Conservation (phyloP, 2,888 invertebrate species). For the Podotricha telesiphe region DNA sequence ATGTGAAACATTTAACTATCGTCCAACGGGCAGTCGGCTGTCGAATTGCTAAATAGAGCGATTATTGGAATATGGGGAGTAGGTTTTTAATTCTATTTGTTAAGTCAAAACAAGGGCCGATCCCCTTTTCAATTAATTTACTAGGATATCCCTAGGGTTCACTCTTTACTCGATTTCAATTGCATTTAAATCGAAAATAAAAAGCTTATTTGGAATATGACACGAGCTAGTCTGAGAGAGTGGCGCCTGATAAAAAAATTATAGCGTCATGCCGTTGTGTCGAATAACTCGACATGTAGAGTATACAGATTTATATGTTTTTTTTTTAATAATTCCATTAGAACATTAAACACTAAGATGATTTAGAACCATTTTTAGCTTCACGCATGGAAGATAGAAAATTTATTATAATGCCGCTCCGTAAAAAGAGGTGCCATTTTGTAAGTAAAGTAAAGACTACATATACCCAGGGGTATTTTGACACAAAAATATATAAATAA, state of each 20-base stretch:
- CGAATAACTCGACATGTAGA: not conserved
- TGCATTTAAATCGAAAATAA: conserved; percentile 57
- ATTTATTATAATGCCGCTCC: no score
- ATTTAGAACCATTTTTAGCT: no score
- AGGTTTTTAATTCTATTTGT: conserved; percentile 75
- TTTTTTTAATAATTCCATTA: no score
- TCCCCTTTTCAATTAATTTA: conserved; percentile 74
- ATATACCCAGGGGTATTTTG: no score
- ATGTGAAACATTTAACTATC: conserved; percentile 37
- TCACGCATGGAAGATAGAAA: no score
- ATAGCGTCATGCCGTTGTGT: conserved; percentile 9
- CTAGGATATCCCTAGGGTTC: conserved; percentile 54
- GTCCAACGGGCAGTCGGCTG: conserved; percentile 45
- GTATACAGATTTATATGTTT: not conserved
- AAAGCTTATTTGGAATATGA: conserved; percentile 41
- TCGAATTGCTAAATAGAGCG: conserved; percentile 67
- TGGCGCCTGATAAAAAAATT: conserved; percentile 34
- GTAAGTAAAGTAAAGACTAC: no score
- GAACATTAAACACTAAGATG: no score
- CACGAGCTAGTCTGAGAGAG: conserved; percentile 18
- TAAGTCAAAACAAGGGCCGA: conserved; percentile 73
- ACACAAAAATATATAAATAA: no score
- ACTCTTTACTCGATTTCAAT: conserved; percentile 62
- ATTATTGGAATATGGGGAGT: conserved; percentile 63
- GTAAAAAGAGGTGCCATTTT: no score